Base-by-base conservation (phyloP, 64 coral and sea anemone species). In the Stichodactyla mertensii region DNA sequence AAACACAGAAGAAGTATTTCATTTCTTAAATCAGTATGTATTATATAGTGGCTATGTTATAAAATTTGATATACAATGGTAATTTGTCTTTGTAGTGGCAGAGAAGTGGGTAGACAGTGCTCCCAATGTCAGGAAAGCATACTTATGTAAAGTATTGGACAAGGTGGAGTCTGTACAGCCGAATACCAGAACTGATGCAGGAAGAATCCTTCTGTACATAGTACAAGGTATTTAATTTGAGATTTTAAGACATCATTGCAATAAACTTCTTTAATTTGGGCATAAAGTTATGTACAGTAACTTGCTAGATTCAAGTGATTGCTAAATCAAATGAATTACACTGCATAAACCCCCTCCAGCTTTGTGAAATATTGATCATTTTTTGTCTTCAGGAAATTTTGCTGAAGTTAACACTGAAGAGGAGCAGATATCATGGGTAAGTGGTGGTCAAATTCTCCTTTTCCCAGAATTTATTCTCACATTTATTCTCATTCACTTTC, bases 181-280 rank as follows among this genome's bases (percentile, higher is more conserved):
- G 56, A 77, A 87, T 36, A 77, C 85, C 55, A 92, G 97, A 85
- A 52, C 92, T 23, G 71, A 56, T 22, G 89, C 97, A n/a, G 88
- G 90, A 88, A 90, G 86, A 18, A 84, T 89, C 28, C 84, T 99
- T 13, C 88, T 99, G n/a, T 99, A 99, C 71, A 79, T 99, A 55
- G 97, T 86, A 19, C 97, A 99, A 94, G 95, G 95, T 92, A 83
- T 22, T 18, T 77, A 52, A 66, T 7, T 61, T 16, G 19, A 5
- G 18, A 66, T 9, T n/a, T 22, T 64, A 59, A 59, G 61, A 18
- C 12, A 16, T 64, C 15, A 6, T 64, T 19, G 16, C 5, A 64
- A 6, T 71, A 71, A 26, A 58, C 56, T 3, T 58, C 56, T 45
- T 45, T 45, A 4, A 45, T 45, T 45, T 45, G 36, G 36, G 36